These are phyloP conservation scores for Bostrychus sinensis DNA, from an alignment of 2,113 vertebrate genomes.

Conservation along the genomic window DNA sequence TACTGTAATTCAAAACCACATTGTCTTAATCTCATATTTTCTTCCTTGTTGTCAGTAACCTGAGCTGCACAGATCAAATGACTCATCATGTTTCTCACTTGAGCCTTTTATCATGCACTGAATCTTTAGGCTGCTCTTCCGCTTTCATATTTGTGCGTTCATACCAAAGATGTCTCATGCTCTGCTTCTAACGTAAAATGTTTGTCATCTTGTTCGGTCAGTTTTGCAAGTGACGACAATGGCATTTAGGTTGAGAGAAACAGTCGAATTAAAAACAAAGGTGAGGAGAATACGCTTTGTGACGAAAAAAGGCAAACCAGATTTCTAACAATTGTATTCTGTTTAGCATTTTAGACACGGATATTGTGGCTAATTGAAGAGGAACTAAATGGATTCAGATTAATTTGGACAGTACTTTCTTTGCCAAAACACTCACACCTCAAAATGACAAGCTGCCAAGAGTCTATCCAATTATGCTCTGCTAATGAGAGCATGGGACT, in stretches of 20 bases:
- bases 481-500: not conserved
- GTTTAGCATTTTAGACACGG: not conserved
- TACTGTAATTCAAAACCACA: too few species aligned
- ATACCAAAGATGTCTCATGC: constrained; percentile 17
- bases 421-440: not conserved
- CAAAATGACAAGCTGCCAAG: not conserved
- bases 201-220: not conserved
- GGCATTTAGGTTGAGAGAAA: not conserved
- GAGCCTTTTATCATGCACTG: not conserved
- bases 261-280: not conserved
- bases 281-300: too few species aligned
- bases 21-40: too few species aligned
- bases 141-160: not conserved
- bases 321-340: too few species aligned
- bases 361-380: not conserved
- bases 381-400: not conserved
- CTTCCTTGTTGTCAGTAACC: too few species aligned
- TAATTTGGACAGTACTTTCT: not conserved
- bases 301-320: too few species aligned
- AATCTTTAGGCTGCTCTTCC: too few species aligned
- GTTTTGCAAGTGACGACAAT: not conserved
- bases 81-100: not conserved
- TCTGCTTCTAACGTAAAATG: not conserved
- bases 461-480: not conserved
- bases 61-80: too few species aligned